Evolutionary conservation across 1,140 invertebrate genomes (phyloP), one percentile per base, ranked within the genome.

Genomic region (Tribolium madens): DNA sequence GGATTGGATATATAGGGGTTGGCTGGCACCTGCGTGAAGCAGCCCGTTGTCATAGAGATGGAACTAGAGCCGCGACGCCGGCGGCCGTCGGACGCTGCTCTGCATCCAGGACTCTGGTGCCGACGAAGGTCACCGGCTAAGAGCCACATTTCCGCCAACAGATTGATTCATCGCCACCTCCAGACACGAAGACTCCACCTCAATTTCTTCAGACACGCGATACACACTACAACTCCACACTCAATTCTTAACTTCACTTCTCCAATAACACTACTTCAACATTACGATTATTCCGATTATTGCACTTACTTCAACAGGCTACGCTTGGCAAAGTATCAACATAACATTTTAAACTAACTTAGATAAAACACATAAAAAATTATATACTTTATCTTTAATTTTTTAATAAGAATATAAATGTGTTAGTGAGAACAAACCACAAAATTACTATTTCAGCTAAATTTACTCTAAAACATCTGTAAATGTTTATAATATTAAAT

Each of bases 11-110:
- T 81, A 81, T 81, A 81, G 48, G 75, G 76, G 80, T 77, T 60
- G 77, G 47, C 77, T 75, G 79, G 80, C 79, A 80, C 79, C 80
- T 80, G 79, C 80, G 80, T 80, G 76, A 50, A 79, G 57, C 15
- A 70, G 52, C 68, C 76, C 75, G 78, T 80, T 76, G 79, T 76
- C 75, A 80, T 79, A 80, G 75, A 68, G 79, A 79, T 75, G 76
- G 78, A 52, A 48, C 75, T 42, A 70, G 52, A 76, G 73, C 76
- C 70, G 47, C 73, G 80, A 75, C 80, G 78, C 78, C 79, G 68
- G 47, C 71, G 50, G 57, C 72, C 72, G 70, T 47, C 50, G 50
- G 72, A 74, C 74, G 74, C 57, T 76, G 53, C 64, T 50, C 42
- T 69, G 60, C 46, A 68, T 48, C 46, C 64, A 36, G 64, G 57